Evolutionary conservation across 2,888 invertebrate species (phyloP).

Genomic region (Busseola fusca): DNA sequence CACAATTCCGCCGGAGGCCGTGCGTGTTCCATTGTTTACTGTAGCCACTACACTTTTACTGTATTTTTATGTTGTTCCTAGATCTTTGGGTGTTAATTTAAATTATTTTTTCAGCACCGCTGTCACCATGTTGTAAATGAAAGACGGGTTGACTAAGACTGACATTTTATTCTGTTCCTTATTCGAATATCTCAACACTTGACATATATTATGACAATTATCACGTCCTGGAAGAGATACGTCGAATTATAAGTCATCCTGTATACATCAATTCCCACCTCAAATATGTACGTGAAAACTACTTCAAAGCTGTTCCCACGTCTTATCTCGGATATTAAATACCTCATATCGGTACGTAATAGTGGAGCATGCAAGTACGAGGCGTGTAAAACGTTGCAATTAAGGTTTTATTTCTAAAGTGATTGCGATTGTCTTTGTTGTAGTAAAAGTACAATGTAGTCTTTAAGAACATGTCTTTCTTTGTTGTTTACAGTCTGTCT

Average conservation of each 20-base stretch:
- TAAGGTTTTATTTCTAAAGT: constrained; percentile 8
- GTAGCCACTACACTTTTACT: no score
- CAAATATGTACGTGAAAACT: constrained; percentile 71
- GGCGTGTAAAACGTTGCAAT: constrained; percentile 28
- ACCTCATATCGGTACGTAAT: constrained; percentile 42
- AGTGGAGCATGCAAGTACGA: constrained; percentile 21
- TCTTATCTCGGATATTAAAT: constrained; percentile 65
- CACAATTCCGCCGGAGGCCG: no score
- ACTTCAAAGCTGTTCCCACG: constrained; percentile 64
- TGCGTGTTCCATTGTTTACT: no score
- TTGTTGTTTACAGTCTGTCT: not conserved
- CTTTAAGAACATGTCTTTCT: not conserved
- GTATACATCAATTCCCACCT: constrained; percentile 56
- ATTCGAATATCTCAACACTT: no score
- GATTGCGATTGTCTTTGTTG: not conserved
- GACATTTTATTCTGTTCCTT: no score
- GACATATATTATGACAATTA: no score
- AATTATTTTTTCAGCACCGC: no score
- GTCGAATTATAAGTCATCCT: not conserved
- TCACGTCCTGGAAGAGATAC: not conserved
- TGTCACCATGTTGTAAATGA: no score
- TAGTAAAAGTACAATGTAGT: constrained; percentile 6
- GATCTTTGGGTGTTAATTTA: no score
- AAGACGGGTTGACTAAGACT: no score
- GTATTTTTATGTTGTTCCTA: no score